Base-by-base conservation (phyloP, 2,888 invertebrate genomes). In the Neuroscelio doddi region DNA sequence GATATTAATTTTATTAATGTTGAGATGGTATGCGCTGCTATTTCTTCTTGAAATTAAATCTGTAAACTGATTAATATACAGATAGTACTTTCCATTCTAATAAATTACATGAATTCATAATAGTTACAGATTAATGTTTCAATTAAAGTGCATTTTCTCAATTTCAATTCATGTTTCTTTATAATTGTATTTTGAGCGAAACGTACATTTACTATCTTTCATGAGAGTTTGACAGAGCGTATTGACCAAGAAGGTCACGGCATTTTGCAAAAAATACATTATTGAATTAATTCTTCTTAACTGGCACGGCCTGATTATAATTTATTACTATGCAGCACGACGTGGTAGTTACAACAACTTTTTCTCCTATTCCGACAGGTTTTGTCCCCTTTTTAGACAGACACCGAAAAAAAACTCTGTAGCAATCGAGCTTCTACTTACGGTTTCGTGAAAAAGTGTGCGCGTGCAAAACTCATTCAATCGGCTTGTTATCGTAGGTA, bases 401-500 rank as follows among this genome's bases (percentile, higher is more conserved):
- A 14, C 9, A 3, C 15, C 16, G 1, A 10, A 10, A 27, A 14
- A 24, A 24, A n/a, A 24, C 17, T 36, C 12, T 47, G 14, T 12
- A 1, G 34, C 21, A 36, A 32, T 32, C 47, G 36, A 26, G 47
- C 27, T 47, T 47, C 47, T 27, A 36, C 34, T 47, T 47, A 47
- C 34, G 47, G 46, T 15, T 8, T 7, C 24, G n/a, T 4, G 24
- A 26, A 47, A 47, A 38, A 38, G 27, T n/a, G 9, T 14, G 30
- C 36, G 10, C 27, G 46, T 36, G 30, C 29, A 30, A 45, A 45
- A 15, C 16, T 24, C 32, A 14, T 38, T 47, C 30, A 12, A 47
- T 47, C 24, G 47, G 15, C 47, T 47, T 36, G 34, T 47, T 47
- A 47, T 47, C 34, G 24, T 29, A 2, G 15, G 26, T 1, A 17